Evolutionary conservation across 2,888 invertebrate genomes (phyloP).

Genomic region (Cheilosia urbana): DNA sequence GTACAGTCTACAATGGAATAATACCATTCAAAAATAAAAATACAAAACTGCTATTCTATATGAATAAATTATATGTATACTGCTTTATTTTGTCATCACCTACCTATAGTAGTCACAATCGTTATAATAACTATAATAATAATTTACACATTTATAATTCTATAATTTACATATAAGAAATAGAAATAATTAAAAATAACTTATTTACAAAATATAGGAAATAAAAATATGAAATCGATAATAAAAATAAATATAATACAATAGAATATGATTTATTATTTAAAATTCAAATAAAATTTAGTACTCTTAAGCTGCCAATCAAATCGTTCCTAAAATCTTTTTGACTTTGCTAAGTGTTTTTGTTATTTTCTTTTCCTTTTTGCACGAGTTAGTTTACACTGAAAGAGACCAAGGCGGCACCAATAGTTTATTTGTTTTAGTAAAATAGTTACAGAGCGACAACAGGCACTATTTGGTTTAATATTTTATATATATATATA

Average conservation of each 20-base stretch:
- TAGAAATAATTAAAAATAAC: conserved; percentile 21
- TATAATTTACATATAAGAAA: conserved; percentile 30
- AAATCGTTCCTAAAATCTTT: conserved; percentile 7
- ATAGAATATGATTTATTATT: conserved; percentile 22
- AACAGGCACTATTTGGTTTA: conserved; percentile 67
- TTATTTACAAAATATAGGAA: conserved; percentile 44
- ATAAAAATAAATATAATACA: conserved; percentile 41
- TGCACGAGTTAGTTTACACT: conserved; percentile 23
- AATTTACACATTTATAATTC: conserved; percentile 52
- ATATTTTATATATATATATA: too few relatives aligned
- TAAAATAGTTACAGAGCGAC: conserved; percentile 59
- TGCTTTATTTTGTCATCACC: conserved; percentile 58
- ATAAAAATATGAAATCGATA: conserved; percentile 1
- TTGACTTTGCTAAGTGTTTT: conserved; percentile 5
- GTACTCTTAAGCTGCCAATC: conserved; percentile 6
- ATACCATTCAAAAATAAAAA: background rate
- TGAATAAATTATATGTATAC: conserved; percentile 60
- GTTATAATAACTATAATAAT: conserved; percentile 38
- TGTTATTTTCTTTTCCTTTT: background rate
- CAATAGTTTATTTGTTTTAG: conserved; percentile 29
- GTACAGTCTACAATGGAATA: too few relatives aligned
- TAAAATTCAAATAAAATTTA: conserved; percentile 17
- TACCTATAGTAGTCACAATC: conserved; percentile 52
- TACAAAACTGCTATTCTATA: conserved; percentile 21
- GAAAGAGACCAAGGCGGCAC: conserved; percentile 23